Base-by-base conservation (phyloP, 2,888 invertebrate species). In the Polymixis lichenea region DNA sequence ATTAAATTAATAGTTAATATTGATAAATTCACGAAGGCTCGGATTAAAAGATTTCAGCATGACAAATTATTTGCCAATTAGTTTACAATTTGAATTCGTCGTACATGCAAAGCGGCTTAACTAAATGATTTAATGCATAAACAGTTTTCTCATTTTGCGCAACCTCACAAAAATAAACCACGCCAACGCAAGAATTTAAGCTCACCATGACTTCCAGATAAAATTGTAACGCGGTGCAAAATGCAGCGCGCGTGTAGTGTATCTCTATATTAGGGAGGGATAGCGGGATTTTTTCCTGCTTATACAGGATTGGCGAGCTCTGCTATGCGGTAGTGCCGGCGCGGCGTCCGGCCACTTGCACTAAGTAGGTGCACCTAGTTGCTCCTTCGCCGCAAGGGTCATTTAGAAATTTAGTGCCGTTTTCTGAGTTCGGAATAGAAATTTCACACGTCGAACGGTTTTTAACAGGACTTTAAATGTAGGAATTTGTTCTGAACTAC, bases 211-310 rank as follows among this genome's bases (percentile, higher is more conserved):
- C 32, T 77, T 69, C 51, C 38, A 85, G 66, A 74, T 69, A 72
- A 71, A 71, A 61, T 68, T 72, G 75, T 67, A 78, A 71, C 49
- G 53, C 28, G 32, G 51, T 69, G 49, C 69, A 76, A 77, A 71
- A 58, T 72, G 72, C 28, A 32, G 55, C 19, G 67, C 32, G 38
- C 62, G 61, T 67, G 76, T 76, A 51, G 62, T 71, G 64, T 67
- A 51, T 64, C 72, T 74, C 75, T 79, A 75, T 78, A 85, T 80
- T 80, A 79, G 87, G 87, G 25, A 79, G 55, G 76, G 65, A 82
- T 85, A 87, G 84, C 88, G 85, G 87, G 84, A 85, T 79, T 87
- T 87, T 87, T 86, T 84, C 84, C 84, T 79, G 80, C 7, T 72
- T 19, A 75, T 78, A 83, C 88, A 77, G 84, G 87, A 84, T 75